Base-by-base conservation (phyloP, 2,888 invertebrate species). In the Lochmaea capreae region DNA sequence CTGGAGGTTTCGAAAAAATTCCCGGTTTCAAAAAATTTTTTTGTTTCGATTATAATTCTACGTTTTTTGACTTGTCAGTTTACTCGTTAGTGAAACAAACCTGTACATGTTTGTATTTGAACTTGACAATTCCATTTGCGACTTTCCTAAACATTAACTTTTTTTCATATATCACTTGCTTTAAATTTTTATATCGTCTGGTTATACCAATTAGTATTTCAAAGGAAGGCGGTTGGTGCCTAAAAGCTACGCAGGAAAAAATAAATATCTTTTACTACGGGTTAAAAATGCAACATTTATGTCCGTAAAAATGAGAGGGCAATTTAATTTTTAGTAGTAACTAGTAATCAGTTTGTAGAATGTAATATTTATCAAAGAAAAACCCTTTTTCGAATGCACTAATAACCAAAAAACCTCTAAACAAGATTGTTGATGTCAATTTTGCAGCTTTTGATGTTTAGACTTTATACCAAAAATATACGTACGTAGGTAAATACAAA, bases 161-260 rank as follows among this genome's bases (percentile, higher is more conserved):
- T 54, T 54, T 54, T 54, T 54, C 61, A 61, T 61, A 46, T 12
- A 46, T 4, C 12, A 14, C 14, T 2, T 10, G 39, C 61, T 61
- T 33, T 33, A 39, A 33, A 61, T 61, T 61, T n/a, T 61, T 61
- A 39, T 61, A 39, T 39, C 33, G 39, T n/a, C 10, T 39, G 16
- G 61, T 61, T 39, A 16, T 61, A 14, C 61, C 61, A 61, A 61
- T 61, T 61, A 61, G 33, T 33, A 14, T 39, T 61, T 39, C 61
- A 33, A 61, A 61, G 33, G 61, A 61, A 54, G 54, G 18, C 3
- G 16, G 18, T 10, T 18, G 16, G 16, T 54, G 16, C 54, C 16
- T 54, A 54, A 52, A 54, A 54, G 54, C 54, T 54, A 16, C 18
- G 18, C 54, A 54, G 54, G 16, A 54, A 54, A 54, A 54, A 54